Evolutionary conservation across 2,113 vertebrate species (phyloP), one percentile per base, ranked within the genome.

Genomic region (Ageneiosus marmoratus): DNA sequence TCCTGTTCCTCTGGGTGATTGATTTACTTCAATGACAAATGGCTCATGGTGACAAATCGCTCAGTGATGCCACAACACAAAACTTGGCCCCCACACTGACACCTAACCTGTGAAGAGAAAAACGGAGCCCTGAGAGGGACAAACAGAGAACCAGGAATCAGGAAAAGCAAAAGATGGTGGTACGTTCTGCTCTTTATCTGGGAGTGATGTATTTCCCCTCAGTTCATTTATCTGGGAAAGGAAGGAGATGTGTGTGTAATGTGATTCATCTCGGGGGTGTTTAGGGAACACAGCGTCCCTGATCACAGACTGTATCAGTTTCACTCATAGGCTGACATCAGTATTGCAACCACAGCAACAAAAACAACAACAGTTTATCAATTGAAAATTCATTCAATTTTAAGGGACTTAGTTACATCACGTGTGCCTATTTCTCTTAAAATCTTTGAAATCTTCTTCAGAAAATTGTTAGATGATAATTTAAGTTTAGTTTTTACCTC

Each of bases 201-300:
- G 84, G 89, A 93, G 92, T 94, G 92, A 94, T 94, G 92, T 92
- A 94, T 94, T 93, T 91, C 91, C 91, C 85, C 89, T 92, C 91
- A 93, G 92, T 93, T 94, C 92, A 94, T 94, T 94, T 93, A 93
- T 94, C 92, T 91, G 92, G 91, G 91, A 93, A 94, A 90, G 91
- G 77, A 91, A 92, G 91, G 91, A 93, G 91, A 92, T 65, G 75
- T 72, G 80, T 70, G 65, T 90, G 91, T 92, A 92, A 93, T 93
- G 93, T 89, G 91, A 94, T 93, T 92, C 92, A 94, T 94, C 94
- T 94, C 92, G 82, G 88, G 87, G 88, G 89, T 91, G 90, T 93
- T 91, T 91, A 91, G 89, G 91, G 88, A 91, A 91, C 89, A 86
- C 90, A 79, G 90, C 86, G 92, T 94, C 94, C 93, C 93, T 93